Evolutionary conservation across 1,140 invertebrate genomes (phyloP).

Genomic region (Habropoda laboriosa): DNA sequence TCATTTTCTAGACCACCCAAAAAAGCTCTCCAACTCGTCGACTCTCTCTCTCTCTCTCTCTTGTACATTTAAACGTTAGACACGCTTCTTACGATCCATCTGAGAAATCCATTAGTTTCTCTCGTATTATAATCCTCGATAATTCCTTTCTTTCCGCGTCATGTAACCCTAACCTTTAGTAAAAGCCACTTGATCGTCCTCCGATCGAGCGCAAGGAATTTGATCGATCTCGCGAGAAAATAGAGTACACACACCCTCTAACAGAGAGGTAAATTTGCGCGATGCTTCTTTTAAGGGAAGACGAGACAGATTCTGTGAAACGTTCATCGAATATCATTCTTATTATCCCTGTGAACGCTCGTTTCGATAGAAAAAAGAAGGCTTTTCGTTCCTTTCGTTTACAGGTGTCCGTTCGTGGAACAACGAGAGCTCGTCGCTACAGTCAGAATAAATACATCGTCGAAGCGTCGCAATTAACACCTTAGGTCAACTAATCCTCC

Average conservation of each 20-base stretch:
- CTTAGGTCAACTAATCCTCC: not conserved
- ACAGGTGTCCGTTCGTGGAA: not conserved
- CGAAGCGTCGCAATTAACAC: not conserved
- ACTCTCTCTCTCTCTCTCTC: too few relatives aligned
- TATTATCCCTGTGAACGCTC: not conserved
- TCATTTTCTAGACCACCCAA: not conserved
- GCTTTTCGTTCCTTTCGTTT: not conserved
- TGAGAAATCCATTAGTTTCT: not conserved
- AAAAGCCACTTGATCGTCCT: not conserved
- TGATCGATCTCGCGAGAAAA: slow-evolving; percentile 19
- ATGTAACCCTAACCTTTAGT: not conserved
- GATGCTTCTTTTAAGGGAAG: slow-evolving; percentile 35
- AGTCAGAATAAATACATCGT: not conserved
- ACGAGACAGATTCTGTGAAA: slow-evolving; percentile 14
- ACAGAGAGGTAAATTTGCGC: slow-evolving; percentile 45
- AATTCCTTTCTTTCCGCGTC: too few relatives aligned
- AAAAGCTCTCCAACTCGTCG: too few relatives aligned
- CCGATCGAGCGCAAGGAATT: not conserved
- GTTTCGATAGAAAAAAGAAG: not conserved
- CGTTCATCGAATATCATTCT: not conserved
- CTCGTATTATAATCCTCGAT: not conserved
- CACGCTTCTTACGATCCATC: not conserved
- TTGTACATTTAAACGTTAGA: not conserved
- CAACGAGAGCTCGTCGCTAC: slow-evolving; percentile 1
- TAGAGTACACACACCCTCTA: not conserved